Percentiles rank a stretch among this genome's conserved stretches.
Evolutionary conservation across 2,113 vertebrate species (phyloP).

Genomic region (Myodes glareolus): DNA sequence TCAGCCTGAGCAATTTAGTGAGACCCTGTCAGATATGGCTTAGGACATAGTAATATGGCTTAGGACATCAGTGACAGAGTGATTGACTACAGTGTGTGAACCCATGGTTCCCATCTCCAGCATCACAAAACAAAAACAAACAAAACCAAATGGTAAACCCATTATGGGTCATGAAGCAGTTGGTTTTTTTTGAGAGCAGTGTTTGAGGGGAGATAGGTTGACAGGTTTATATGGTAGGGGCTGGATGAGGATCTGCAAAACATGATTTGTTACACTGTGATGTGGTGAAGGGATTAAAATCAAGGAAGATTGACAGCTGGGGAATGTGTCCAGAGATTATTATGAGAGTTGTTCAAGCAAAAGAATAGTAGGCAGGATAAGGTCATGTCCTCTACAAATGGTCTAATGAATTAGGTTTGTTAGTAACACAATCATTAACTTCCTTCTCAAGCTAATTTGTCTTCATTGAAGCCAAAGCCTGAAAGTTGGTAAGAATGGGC

Average conservation of each 20-base stretch:
- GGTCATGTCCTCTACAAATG: neutral
- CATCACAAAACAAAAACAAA: neutral
- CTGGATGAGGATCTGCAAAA: neutral
- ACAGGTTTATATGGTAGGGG: neutral
- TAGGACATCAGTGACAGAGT: neutral
- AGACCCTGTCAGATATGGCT: neutral
- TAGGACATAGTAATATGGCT: too few species aligned
- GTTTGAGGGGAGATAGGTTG: neutral
- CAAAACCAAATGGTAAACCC: neutral
- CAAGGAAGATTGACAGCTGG: neutral
- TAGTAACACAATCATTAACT: neutral
- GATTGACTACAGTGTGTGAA: neutral
- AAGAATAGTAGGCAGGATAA: neutral
- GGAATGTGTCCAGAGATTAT: neutral
- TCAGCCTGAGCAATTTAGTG: neutral
- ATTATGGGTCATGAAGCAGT: neutral
- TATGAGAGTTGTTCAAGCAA: neutral
- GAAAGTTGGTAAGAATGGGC: neutral
- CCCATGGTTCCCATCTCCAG: neutral
- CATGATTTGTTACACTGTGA: neutral
- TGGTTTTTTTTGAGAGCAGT: neutral
- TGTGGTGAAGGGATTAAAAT: neutral
- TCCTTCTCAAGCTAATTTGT: slow-evolving; percentile 9
- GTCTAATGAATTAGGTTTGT: neutral
- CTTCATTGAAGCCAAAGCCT: slow-evolving; percentile 1